Conservation (phyloP, 2,113 vertebrate species). For the Limanda limanda region DNA sequence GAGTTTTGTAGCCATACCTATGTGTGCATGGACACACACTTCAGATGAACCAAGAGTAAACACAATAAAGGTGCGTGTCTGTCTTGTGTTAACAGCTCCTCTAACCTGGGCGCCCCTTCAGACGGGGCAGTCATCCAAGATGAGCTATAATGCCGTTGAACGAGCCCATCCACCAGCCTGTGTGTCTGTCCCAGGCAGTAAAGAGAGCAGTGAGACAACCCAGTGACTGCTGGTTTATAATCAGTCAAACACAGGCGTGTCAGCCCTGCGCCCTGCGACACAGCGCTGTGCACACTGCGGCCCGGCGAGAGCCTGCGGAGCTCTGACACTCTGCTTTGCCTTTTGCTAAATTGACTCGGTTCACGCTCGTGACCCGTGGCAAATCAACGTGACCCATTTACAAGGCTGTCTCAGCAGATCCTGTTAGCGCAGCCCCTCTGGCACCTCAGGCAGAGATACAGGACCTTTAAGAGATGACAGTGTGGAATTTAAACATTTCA, state of each 20-base stretch:
- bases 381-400: slow-evolving; percentile 69
- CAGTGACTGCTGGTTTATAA: slow-evolving; percentile 84
- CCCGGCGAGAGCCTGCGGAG: slow-evolving; percentile 29
- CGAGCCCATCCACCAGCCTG: slow-evolving; percentile 62
- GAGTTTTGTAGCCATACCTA: slow-evolving; percentile 52
- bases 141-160: slow-evolving; percentile 66
- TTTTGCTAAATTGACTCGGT: slow-evolving; percentile 60
- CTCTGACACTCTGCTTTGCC: slow-evolving; percentile 41
- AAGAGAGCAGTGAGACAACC: slow-evolving; percentile 79
- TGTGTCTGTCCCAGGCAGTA: slow-evolving; percentile 72
- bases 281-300: slow-evolving; percentile 48
- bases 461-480: slow-evolving; percentile 57
- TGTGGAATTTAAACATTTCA: slow-evolving; percentile 78
- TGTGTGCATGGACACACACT: slow-evolving; percentile 52
- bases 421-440: slow-evolving; percentile 58
- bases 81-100: slow-evolving; percentile 73
- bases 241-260: slow-evolving; percentile 81
- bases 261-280: slow-evolving; percentile 52
- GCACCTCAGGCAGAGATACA: slow-evolving; percentile 61
- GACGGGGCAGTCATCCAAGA: slow-evolving; percentile 64
- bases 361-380: slow-evolving; percentile 66
- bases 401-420: slow-evolving; percentile 33
- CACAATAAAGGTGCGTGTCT: slow-evolving; percentile 78
- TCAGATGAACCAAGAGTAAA: slow-evolving; percentile 71
- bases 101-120: slow-evolving; percentile 73